Conservation (phyloP, 1,140 invertebrate species). For the Andricus grossulariae region DNA sequence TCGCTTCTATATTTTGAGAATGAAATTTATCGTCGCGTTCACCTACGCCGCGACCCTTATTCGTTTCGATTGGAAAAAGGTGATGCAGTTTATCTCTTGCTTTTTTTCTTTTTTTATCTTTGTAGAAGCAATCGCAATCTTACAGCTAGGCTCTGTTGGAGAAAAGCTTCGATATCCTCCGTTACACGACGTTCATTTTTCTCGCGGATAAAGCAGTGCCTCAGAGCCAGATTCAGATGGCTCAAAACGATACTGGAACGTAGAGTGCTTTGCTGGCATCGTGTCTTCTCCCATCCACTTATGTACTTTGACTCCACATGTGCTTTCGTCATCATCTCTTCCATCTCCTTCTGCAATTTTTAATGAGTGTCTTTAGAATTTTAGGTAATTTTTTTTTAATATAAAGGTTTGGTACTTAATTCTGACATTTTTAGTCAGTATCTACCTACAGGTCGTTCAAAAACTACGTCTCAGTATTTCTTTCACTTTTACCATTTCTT, state of each 20-base stretch:
- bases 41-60: background rate
- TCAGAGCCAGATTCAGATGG: constrained; percentile 52
- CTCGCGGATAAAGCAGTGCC: constrained; percentile 53
- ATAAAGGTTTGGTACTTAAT: too few relatives aligned
- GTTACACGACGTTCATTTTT: constrained; percentile 62
- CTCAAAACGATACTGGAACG: constrained; percentile 53
- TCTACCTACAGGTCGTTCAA: too few relatives aligned
- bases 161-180: constrained; percentile 57
- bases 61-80: constrained; percentile 26
- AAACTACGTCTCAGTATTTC: too few relatives aligned
- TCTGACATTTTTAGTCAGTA: too few relatives aligned
- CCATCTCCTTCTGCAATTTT: constrained; percentile 58
- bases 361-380: background rate
- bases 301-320: constrained; percentile 61
- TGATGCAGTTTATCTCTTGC: constrained; percentile 22
- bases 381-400: background rate
- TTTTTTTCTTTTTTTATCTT: constrained; percentile 43
- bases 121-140: constrained; percentile 43
- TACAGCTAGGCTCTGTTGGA: constrained; percentile 61
- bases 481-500: too few relatives aligned
- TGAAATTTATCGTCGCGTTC: background rate
- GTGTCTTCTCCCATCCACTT: constrained; percentile 62
- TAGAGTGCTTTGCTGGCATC: constrained; percentile 60
- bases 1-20: constrained; percentile 27
- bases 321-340: constrained; percentile 59